Conservation (phyloP, 2,797 vertebrate genomes). For the Myotis myotis region DNA sequence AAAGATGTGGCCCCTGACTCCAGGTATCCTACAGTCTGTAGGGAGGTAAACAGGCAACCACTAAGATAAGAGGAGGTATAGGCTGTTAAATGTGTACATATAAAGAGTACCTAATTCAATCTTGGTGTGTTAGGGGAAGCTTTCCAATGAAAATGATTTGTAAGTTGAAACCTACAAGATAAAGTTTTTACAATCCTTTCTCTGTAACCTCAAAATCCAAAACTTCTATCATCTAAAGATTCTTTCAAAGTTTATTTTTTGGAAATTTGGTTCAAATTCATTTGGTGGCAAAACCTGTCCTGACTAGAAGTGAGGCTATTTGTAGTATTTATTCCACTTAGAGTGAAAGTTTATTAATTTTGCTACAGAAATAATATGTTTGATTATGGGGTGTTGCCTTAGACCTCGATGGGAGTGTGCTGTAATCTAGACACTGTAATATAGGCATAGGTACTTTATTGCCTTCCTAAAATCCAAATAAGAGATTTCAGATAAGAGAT, state of each 20-base stretch:
- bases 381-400: neutral
- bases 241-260: neutral
- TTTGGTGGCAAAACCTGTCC: neutral
- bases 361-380: neutral
- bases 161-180: slow-evolving; percentile 12
- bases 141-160: neutral
- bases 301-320: neutral
- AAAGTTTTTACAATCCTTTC: neutral
- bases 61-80: neutral
- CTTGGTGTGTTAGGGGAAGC: neutral
- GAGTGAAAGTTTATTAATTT: slow-evolving; percentile 15
- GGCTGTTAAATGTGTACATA: neutral
- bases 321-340: neutral
- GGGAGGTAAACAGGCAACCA: neutral
- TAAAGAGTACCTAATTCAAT: neutral
- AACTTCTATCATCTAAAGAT: neutral
- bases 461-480: neutral
- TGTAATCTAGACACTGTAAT: neutral
- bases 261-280: slow-evolving; percentile 17
- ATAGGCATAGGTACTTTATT: neutral
- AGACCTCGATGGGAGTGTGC: neutral
- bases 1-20: neutral
- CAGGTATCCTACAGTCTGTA: neutral
- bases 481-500: neutral
- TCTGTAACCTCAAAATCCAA: slow-evolving; percentile 38